These are phyloP conservation scores for rabbit (Oryctolagus cuniculus) DNA, from an alignment of 2,113 vertebrate genomes.

Conservation along the genomic window DNA sequence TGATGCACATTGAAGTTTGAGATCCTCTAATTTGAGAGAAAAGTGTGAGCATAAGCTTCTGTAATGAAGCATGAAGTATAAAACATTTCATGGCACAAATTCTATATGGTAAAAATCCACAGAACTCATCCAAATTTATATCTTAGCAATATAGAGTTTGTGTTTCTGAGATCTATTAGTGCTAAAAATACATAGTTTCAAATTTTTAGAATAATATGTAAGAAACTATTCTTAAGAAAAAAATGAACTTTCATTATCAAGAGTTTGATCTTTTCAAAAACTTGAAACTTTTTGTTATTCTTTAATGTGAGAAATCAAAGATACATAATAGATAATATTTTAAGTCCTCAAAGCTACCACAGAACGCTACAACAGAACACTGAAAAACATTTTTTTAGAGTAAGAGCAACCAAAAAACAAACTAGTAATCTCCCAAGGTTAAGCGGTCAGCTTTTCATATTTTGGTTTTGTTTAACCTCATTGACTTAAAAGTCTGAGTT, in stretches of 20 bases:
- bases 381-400: not conserved
- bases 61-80: not conserved
- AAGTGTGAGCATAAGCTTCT: not conserved
- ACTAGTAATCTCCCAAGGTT: not conserved
- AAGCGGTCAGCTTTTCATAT: not conserved
- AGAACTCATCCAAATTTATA: not conserved
- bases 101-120: not conserved
- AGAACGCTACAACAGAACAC: conserved; percentile 10
- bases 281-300: conserved; percentile 14
- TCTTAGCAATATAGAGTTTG: not conserved
- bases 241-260: conserved; percentile 14
- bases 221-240: not conserved
- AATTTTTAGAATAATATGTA: conserved; percentile 24
- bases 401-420: conserved; percentile 12
- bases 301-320: not conserved
- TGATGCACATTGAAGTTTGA: not conserved
- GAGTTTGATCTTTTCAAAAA: not conserved
- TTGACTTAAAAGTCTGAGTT: not conserved
- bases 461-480: not conserved
- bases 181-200: conserved; percentile 14
- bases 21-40: not conserved
- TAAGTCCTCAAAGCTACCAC: not conserved
- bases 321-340: not conserved
- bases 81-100: not conserved
- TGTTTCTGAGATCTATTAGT: not conserved